A percentile compares a stretch with the other conserved stretches of the same genome.
phyloP scores from a whole-genome alignment of 1,140 invertebrate genomes.

The Heliconius eleuchia region DNA sequence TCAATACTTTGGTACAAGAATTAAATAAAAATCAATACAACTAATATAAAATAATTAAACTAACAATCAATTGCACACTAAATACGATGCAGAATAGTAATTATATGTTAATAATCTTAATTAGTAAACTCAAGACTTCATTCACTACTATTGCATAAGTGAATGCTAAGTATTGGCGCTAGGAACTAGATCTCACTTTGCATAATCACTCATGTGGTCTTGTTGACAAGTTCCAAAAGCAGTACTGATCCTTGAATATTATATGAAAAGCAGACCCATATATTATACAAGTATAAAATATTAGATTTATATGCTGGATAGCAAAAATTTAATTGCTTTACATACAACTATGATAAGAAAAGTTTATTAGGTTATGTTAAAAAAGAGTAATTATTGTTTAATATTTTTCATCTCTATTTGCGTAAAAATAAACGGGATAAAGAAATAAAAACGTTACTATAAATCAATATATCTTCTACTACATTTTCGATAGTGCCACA shows the following conservation, averaged over 20 bases:
- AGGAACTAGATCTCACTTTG: constrained; percentile 6
- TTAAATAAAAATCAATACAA: not conserved
- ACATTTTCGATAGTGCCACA: no score
- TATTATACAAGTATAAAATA: no score
- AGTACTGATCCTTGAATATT: constrained; percentile 9
- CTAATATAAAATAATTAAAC: not conserved
- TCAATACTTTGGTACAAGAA: not conserved
- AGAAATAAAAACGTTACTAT: no score
- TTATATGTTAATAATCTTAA: not conserved
- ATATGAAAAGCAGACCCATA: not conserved
- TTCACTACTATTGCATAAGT: not conserved
- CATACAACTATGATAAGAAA: no score
- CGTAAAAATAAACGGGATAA: no score
- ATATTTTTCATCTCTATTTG: no score
- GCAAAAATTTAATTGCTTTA: no score
- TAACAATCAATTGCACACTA: not conserved
- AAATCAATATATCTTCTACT: no score
- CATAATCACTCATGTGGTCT: constrained; percentile 7
- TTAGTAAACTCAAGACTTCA: not conserved
- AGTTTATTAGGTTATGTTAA: no score
- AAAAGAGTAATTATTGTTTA: no score
- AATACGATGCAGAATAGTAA: not conserved
- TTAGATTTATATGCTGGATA: not conserved
- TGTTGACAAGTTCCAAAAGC: constrained; percentile 8
- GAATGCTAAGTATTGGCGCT: not conserved